phyloP scores from a whole-genome alignment of 1,140 invertebrate genomes.

The Drosophila nasuta region DNA sequence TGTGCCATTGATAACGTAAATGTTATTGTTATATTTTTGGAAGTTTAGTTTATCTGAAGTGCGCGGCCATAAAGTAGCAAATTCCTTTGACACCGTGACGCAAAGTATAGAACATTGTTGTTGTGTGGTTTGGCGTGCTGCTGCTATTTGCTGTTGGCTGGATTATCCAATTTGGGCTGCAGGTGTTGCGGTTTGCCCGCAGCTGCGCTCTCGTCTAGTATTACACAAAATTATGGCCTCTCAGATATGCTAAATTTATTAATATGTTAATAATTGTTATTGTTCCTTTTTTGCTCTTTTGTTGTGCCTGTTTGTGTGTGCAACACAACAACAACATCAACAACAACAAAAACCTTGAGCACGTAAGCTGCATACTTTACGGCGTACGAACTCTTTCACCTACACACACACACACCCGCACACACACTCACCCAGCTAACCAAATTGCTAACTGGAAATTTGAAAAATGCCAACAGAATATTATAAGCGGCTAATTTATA shows the following conservation, averaged over 20 bases:
- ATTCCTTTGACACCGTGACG: conserved; percentile 2
- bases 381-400: conserved; percentile 81
- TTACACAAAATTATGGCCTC: conserved; percentile 81
- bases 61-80: conserved; percentile 28
- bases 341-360: conserved; percentile 60
- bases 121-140: conserved; percentile 28
- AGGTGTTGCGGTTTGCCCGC: conserved; percentile 56
- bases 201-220: conserved; percentile 75
- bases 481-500: conserved; percentile 83
- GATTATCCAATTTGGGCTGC: conserved; percentile 67
- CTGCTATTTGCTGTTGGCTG: not conserved
- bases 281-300: conserved; percentile 35
- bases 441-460: conserved; percentile 78
- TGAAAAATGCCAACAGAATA: conserved; percentile 83
- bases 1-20: conserved; percentile 29
- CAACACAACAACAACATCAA: conserved; percentile 8
- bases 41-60: conserved; percentile 32
- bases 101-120: conserved; percentile 37
- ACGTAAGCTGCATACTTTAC: conserved; percentile 78
- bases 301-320: conserved; percentile 15
- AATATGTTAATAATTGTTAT: conserved; percentile 82
- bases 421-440: conserved; percentile 17
- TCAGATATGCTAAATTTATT: conserved; percentile 83
- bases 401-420: conserved; percentile 14
- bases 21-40: conserved; percentile 4